These are phyloP conservation scores for Drosophila fuyamai DNA, from an alignment of 1,140 invertebrate genomes.

Conservation along the genomic window DNA sequence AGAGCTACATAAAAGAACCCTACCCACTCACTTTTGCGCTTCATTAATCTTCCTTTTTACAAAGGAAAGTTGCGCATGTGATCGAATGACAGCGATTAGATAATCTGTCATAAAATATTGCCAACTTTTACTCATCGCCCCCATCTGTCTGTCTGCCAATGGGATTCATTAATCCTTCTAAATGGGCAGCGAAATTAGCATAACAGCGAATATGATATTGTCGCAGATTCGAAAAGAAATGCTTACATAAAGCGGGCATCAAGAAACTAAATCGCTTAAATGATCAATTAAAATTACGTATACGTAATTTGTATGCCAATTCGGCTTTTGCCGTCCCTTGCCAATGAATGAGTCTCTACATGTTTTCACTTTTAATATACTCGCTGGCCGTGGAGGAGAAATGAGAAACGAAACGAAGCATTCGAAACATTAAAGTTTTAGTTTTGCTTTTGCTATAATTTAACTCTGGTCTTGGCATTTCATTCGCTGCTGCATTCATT, in stretches of 20 bases:
- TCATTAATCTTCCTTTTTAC: background rate
- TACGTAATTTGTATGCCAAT: constrained; percentile 68
- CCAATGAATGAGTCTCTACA: constrained; percentile 59
- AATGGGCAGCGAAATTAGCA: constrained; percentile 51
- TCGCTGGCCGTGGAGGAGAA: constrained; percentile 46
- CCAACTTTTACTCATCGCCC: constrained; percentile 45
- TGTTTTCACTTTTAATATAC: constrained; percentile 80
- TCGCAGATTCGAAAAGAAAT: constrained; percentile 30
- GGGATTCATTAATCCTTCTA: constrained; percentile 51
- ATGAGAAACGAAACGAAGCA: constrained; percentile 68
- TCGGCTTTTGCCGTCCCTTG: constrained; percentile 50
- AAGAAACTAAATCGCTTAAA: constrained; percentile 64
- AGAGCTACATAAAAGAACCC: background rate
- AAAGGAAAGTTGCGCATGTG: constrained; percentile 10
- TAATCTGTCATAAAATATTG: constrained; percentile 28
- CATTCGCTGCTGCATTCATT: constrained; percentile 30
- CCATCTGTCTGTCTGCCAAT: constrained; percentile 21
- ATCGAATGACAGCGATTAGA: constrained; percentile 28
- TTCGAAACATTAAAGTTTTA: constrained; percentile 78
- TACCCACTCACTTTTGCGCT: background rate
- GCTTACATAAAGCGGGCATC: constrained; percentile 50
- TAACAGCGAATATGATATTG: constrained; percentile 36
- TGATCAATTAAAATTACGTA: constrained; percentile 79
- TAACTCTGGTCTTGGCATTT: constrained; percentile 62
- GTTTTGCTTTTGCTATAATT: constrained; percentile 76